These are phyloP conservation scores for Antheraea assamensis DNA, from an alignment of 2,888 invertebrate genomes.

Conservation along the genomic window DNA sequence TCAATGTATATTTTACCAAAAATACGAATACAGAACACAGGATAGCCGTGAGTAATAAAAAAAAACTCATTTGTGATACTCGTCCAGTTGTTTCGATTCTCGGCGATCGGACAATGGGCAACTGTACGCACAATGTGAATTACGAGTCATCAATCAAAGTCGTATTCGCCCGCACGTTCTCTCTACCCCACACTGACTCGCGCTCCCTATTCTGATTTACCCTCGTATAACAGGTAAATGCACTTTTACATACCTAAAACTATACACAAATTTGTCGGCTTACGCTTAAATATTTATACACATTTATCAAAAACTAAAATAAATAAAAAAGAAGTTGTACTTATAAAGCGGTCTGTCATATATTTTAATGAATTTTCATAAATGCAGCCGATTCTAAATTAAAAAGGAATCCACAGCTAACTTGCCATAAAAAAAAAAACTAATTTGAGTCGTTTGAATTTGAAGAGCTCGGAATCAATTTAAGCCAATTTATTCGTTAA, in stretches of 20 bases:
- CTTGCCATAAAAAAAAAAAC: neutral
- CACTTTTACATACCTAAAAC: slow-evolving; percentile 24
- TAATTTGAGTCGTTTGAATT: neutral
- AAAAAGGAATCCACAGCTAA: neutral
- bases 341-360: too few species aligned
- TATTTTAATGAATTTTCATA: neutral
- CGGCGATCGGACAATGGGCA: slow-evolving; percentile 70
- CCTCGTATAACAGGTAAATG: slow-evolving; percentile 55
- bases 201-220: slow-evolving; percentile 45
- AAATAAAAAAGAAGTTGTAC: too few species aligned
- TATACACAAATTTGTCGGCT: neutral
- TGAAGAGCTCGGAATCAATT: neutral
- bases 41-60: slow-evolving; percentile 61
- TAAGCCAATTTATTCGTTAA: neutral
- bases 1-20: slow-evolving; percentile 23
- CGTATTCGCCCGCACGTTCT: slow-evolving; percentile 36
- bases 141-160: slow-evolving; percentile 73
- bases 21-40: slow-evolving; percentile 40
- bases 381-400: neutral
- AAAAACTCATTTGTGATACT: slow-evolving; percentile 56
- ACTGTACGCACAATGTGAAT: slow-evolving; percentile 62
- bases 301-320: slow-evolving; percentile 28
- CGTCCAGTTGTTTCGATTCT: slow-evolving; percentile 72
- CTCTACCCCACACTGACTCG: slow-evolving; percentile 32
- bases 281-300: slow-evolving; percentile 24